Conservation (phyloP, 2,797 vertebrate genomes). For the Epinephelus malabaricus region DNA sequence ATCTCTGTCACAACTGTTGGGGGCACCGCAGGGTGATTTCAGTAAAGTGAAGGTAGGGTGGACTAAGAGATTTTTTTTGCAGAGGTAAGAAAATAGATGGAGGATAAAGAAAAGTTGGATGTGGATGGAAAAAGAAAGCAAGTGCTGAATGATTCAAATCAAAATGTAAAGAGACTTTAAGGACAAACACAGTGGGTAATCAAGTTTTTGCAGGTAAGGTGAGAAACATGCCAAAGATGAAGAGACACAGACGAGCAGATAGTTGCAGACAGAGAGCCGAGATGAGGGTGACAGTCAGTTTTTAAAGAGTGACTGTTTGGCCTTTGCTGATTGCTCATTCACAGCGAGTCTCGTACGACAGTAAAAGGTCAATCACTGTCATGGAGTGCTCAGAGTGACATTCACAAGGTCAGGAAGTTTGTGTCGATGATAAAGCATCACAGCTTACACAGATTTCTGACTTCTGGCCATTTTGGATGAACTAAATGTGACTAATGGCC, state of each 20-base stretch:
- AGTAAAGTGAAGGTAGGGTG: slow-evolving; percentile 6
- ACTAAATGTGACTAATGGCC: slow-evolving; percentile 25
- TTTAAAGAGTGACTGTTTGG: slow-evolving; percentile 25
- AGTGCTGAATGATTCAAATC: neutral
- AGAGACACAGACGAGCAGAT: neutral
- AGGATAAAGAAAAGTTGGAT: slow-evolving; percentile 16
- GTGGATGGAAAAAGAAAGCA: slow-evolving; percentile 3
- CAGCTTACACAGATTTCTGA: slow-evolving; percentile 34
- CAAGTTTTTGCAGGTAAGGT: neutral
- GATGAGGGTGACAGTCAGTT: neutral
- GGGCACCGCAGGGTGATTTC: slow-evolving; percentile 29
- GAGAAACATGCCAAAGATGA: slow-evolving; percentile 4
- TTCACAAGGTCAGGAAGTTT: slow-evolving; percentile 44
- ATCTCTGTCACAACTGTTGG: slow-evolving; percentile 21
- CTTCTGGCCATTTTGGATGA: slow-evolving; percentile 25
- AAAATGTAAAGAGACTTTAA: neutral
- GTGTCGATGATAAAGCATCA: slow-evolving; percentile 14
- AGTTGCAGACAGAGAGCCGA: neutral
- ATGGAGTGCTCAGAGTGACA: slow-evolving; percentile 1
- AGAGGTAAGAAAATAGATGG: slow-evolving; percentile 5
- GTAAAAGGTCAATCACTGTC: slow-evolving; percentile 33
- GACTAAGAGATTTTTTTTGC: slow-evolving; percentile 18
- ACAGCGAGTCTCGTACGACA: slow-evolving; percentile 17
- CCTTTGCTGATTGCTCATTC: slow-evolving; percentile 29
- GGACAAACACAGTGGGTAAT: neutral